Evolutionary conservation across 1,140 invertebrate species (phyloP).

Genomic region (Battus philenor): DNA sequence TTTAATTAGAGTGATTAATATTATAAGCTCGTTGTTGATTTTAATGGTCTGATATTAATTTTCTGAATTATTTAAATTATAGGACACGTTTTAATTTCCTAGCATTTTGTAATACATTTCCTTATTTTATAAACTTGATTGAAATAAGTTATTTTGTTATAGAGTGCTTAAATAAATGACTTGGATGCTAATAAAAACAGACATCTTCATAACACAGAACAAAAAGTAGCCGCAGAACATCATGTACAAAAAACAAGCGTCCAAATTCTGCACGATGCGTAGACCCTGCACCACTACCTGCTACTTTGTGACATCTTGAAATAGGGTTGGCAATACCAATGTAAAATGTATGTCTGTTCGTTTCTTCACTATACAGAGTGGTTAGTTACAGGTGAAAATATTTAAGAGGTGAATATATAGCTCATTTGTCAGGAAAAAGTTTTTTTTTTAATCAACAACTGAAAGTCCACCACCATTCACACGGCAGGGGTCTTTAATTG

Average conservation of each 20-base stretch:
- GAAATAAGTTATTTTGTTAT: too few species aligned
- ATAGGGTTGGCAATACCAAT: constrained; percentile 44
- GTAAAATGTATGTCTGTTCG: constrained; percentile 2
- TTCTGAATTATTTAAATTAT: too few species aligned
- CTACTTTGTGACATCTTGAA: constrained; percentile 68
- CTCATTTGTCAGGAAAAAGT: too few species aligned
- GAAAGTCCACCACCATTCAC: too few species aligned
- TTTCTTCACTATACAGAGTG: neutral
- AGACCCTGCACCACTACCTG: constrained; percentile 56
- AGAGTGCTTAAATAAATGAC: too few species aligned
- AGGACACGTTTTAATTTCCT: neutral
- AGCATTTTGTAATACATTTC: neutral
- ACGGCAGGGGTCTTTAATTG: too few species aligned
- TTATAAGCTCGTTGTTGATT: too few species aligned
- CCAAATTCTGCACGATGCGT: constrained; percentile 59
- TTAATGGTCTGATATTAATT: too few species aligned
- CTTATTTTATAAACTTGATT: neutral
- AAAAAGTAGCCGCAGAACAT: constrained; percentile 35
- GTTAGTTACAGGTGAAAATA: too few species aligned
- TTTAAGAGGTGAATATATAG: too few species aligned
- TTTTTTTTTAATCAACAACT: too few species aligned
- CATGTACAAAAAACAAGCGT: constrained; percentile 46
- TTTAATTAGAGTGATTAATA: too few species aligned
- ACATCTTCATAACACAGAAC: constrained; percentile 41
- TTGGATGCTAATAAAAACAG: constrained; percentile 28